phyloP scores from a whole-genome alignment of 2,113 vertebrate genomes.

The Capreolus pygargus region DNA sequence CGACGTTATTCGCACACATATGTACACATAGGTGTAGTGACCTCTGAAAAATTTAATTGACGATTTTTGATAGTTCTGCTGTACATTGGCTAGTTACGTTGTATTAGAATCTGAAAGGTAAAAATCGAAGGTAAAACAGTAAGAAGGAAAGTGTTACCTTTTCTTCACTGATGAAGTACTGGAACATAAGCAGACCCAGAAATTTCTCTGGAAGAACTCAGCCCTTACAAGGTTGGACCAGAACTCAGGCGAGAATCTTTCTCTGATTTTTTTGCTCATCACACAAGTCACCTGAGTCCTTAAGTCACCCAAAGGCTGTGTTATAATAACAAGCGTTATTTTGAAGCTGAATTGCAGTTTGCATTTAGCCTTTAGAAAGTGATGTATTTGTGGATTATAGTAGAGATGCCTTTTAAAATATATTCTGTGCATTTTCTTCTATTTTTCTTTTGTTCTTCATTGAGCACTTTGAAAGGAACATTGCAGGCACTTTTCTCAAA shows the following conservation, averaged over 20 bases:
- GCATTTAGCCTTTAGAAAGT: background rate
- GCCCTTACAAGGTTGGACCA: background rate
- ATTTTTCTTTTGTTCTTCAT: slow-evolving; percentile 20
- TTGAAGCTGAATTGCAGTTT: background rate
- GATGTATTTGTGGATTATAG: background rate
- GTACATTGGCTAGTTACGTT: background rate
- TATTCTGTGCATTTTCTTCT: background rate
- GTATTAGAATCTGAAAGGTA: background rate
- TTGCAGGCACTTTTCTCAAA: background rate
- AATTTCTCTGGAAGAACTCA: background rate
- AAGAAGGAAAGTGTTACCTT: background rate
- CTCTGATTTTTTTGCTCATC: background rate
- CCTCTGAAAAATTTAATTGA: background rate
- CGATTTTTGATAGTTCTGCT: background rate
- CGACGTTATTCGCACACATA: background rate
- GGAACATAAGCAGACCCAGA: background rate
- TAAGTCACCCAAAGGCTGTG: background rate
- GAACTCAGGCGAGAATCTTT: background rate
- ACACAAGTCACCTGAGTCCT: background rate
- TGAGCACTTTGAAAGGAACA: background rate
- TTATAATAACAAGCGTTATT: background rate
- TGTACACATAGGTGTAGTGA: background rate
- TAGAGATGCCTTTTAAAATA: background rate
- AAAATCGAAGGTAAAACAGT: background rate
- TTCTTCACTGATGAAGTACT: background rate